Evolutionary conservation across 2,113 vertebrate species (phyloP), one percentile per base, ranked within the genome.

Genomic region (Saccopteryx leptura): DNA sequence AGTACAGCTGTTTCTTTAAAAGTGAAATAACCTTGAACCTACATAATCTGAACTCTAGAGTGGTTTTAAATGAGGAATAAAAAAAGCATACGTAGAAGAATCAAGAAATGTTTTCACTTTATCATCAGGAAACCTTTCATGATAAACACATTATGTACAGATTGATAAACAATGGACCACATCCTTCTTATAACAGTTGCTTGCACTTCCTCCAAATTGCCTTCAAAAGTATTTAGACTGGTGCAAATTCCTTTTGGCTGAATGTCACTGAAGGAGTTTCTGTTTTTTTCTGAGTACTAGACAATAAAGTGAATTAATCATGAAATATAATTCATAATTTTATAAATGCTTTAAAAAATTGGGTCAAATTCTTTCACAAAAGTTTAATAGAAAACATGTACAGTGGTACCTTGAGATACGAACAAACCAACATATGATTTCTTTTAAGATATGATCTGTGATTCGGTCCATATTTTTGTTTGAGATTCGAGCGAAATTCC

Each of bases 11-110:
- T 84, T 91, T 93, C 61, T 63, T 39, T 7, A 2, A 63, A 87
- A 78, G 74, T 83, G 80, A 89, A 68, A 17, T 84, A 93, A 88
- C 9, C 17, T 48, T 91, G 24, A 52, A 89, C 13, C 68, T 65
- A 12, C 1, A 0, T 71, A 93, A 26, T 76, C 23, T 1, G 74
- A 24, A 58, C 18, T 79, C 6, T 76, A 69, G 9, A 65, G 28
- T 84, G 5, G 10, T 52, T 93, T 17, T 58, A 79, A 90, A 75
- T 10, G 88, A 81, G 23, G 3, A 5, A 63, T 68, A 76, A 95
- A 54, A 54, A 92, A 66, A 56, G 4, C 13, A 52, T 9, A 26
- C 17, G 15, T 7, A 58, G 50, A 60, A 63, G 48, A 66, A 33
- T 5, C 18, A 95, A 76, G 56, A 79, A 92, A 90, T 83, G 7